A percentile compares a stretch with the other conserved stretches of the same genome.
These are phyloP conservation scores for Tenodera sinensis DNA, from an alignment of 2,888 invertebrate species.

Conservation along the genomic window DNA sequence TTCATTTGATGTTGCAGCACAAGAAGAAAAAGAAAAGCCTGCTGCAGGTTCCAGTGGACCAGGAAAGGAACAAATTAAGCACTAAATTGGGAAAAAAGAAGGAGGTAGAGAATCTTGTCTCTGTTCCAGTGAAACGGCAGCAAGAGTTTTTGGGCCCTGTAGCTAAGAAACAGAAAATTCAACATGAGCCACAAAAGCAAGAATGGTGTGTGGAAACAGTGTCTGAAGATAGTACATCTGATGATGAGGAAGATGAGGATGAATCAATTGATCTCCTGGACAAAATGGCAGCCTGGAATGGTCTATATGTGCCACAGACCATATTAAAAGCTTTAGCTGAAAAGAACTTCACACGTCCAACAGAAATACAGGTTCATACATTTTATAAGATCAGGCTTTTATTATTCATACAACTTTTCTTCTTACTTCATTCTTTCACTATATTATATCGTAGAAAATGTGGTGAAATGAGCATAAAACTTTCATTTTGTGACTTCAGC, in stretches of 20 bases:
- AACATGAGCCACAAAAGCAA: constrained; percentile 29
- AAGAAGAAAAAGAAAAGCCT: constrained; percentile 42
- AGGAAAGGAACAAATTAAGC: neutral
- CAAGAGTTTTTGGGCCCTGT: constrained; percentile 33
- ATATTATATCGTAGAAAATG: no score
- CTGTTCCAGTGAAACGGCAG: neutral
- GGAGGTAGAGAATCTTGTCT: neutral
- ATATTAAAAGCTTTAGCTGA: constrained; percentile 73
- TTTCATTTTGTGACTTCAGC: no score
- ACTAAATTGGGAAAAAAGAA: neutral
- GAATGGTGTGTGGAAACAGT: constrained; percentile 14
- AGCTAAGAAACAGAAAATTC: constrained; percentile 46
- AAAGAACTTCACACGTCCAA: constrained; percentile 75
- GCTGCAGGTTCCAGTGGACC: constrained; percentile 9
- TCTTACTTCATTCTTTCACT: no score
- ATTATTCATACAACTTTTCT: no score
- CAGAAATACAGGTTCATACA: constrained; percentile 70
- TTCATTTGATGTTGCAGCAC: constrained; percentile 30
- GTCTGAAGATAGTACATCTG: constrained; percentile 24
- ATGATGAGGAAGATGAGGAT: constrained; percentile 9
- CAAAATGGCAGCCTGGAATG: constrained; percentile 61
- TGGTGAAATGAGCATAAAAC: no score
- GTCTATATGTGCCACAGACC: constrained; percentile 62
- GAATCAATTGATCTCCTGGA: constrained; percentile 41
- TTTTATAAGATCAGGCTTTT: neutral